Evolutionary conservation across 2,113 vertebrate genomes (phyloP), one percentile per base, ranked within the genome.

Genomic region (Antechinus flavipes): DNA sequence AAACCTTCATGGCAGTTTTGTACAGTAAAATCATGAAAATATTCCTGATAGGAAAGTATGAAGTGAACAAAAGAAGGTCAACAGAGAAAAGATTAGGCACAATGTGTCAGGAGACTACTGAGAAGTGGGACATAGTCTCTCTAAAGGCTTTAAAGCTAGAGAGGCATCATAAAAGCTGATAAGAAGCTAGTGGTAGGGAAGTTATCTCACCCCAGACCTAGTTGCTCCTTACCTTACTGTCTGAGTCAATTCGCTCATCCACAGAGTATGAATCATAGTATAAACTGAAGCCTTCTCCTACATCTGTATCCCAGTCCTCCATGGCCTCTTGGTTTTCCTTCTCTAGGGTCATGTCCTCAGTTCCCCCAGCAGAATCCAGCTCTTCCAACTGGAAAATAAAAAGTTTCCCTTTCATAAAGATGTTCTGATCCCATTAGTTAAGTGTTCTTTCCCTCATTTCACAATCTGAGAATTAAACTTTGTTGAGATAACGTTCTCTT

Each of bases 231-330:
- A 99, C 99, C 99, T 99, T 99, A 96, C 99, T 98, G 96, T 99
- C 99, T 0, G 98, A 99, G 95, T 98, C 99, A 11, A 97, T 98
- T 1, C 98, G 97, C 53, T 99, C 99, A 30, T 99, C 99, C 97
- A 96, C 97, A 0, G 97, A 98, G 42, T 98, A 98, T 7, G 97
- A 98, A 97, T 99, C 99, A 27, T 99, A 99, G 96, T 98, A 98
- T n/a, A 98, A 98, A 91, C 98, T 98, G 93, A 98, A 98, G 91
- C 99, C 98, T 9, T 98, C 98, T 47, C 98, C 98, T 2, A 98
- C 98, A 47, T 99, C 99, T 0, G 99, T 98, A 93, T 99, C 98
- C 90, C 98, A 98, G 89, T 98, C 98, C 49, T 98, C 97, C 54
- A 96, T 93, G 94, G 98, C 90, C 68, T 95, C 93, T 0, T 97